These are phyloP conservation scores for Eristalis tenax DNA, from an alignment of 2,888 invertebrate species.

Conservation along the genomic window DNA sequence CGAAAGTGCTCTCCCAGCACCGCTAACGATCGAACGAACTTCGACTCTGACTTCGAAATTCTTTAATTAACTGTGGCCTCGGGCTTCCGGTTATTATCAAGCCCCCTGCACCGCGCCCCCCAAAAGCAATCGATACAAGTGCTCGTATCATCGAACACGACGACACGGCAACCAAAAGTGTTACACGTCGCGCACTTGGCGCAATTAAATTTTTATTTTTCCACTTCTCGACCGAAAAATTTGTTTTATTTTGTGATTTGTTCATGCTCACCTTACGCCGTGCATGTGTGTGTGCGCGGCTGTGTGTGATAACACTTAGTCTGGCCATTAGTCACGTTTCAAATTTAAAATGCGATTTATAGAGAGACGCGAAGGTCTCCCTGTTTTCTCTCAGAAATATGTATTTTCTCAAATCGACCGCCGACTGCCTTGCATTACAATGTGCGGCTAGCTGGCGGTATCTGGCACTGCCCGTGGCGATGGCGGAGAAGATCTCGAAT, in stretches of 20 bases:
- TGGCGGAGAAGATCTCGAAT: conserved; percentile 13
- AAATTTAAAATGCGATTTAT: conserved; percentile 60
- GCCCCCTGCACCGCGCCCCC: neutral
- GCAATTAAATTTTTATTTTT: conserved; percentile 29
- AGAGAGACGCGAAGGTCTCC: conserved; percentile 4
- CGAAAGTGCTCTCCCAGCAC: neutral
- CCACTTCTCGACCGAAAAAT: neutral
- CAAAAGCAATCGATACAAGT: neutral
- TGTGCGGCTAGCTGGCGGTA: neutral
- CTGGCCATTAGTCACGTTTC: conserved; percentile 46
- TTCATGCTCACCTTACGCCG: conserved; percentile 32
- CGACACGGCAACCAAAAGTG: conserved; percentile 12
- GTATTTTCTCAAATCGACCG: neutral
- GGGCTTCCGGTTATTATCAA: neutral
- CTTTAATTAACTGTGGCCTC: neutral
- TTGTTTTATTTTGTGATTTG: neutral
- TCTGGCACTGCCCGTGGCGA: neutral
- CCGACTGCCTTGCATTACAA: neutral
- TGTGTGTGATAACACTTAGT: conserved; percentile 40
- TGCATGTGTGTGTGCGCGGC: neutral
- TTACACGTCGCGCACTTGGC: conserved; percentile 47
- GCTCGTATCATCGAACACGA: conserved; percentile 3
- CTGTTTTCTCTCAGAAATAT: conserved; percentile 9
- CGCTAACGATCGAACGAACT: neutral
- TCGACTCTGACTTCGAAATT: neutral